These are phyloP conservation scores for Pedetes capensis DNA, from an alignment of 2,113 vertebrate genomes.

Conservation along the genomic window DNA sequence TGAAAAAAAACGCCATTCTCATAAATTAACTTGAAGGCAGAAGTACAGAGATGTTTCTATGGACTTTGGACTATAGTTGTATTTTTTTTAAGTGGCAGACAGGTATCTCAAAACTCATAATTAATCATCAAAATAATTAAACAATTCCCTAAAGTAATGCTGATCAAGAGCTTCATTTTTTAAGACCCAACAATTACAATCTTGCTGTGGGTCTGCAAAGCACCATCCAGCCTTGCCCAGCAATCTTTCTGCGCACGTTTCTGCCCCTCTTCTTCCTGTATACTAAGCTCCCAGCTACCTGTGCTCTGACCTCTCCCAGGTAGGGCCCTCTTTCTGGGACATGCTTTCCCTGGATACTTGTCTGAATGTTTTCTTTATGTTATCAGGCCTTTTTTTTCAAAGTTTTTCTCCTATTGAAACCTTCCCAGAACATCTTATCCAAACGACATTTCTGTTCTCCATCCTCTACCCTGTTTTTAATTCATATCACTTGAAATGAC, in stretches of 20 bases:
- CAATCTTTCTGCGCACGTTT: background rate
- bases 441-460: background rate
- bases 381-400: background rate
- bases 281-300: background rate
- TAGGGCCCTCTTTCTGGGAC: background rate
- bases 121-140: background rate
- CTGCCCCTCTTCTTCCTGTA: background rate
- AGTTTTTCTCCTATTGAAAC: background rate
- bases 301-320: background rate
- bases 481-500: background rate
- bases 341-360: background rate
- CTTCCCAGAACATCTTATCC: too few species aligned
- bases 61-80: background rate
- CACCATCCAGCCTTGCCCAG: background rate
- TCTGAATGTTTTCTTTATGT: background rate
- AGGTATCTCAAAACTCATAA: background rate
- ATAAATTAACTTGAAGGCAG: conserved; percentile 25
- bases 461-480: background rate
- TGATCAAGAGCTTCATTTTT: background rate
- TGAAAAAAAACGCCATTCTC: conserved; percentile 45
- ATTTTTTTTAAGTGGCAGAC: background rate
- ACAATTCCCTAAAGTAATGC: background rate
- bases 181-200: background rate
- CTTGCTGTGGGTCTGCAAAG: background rate
- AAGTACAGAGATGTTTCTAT: background rate